These are phyloP conservation scores for Cisticola juncidis DNA, from an alignment of 2,113 vertebrate species.

Conservation along the genomic window DNA sequence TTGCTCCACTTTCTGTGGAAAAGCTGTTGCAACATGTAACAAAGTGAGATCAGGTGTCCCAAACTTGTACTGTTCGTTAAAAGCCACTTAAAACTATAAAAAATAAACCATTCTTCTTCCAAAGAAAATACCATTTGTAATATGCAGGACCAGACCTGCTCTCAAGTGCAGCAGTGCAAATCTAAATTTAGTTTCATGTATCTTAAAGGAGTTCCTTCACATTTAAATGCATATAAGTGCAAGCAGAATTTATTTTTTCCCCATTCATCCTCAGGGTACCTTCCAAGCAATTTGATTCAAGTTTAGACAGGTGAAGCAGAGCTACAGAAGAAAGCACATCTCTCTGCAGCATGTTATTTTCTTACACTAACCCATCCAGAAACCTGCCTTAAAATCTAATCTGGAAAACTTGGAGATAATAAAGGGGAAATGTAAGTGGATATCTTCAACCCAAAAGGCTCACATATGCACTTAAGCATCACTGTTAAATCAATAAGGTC, in stretches of 20 bases:
- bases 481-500: not conserved
- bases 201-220: conserved; percentile 34
- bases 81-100: conserved; percentile 48
- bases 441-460: not conserved
- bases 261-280: conserved; percentile 53
- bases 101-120: conserved; percentile 6
- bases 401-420: not conserved
- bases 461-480: not conserved
- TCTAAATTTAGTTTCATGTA: conserved; percentile 58
- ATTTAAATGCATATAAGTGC: conserved; percentile 39
- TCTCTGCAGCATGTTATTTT: not conserved
- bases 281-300: conserved; percentile 45
- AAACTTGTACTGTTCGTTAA: conserved; percentile 18
- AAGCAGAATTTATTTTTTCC: not conserved
- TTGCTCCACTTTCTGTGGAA: not conserved
- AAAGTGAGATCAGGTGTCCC: conserved; percentile 29
- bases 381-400: not conserved
- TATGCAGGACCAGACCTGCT: conserved; percentile 48
- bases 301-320: conserved; percentile 32
- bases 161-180: conserved; percentile 47
- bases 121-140: conserved; percentile 57
- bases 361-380: conserved; percentile 16
- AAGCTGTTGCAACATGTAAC: conserved; percentile 9
- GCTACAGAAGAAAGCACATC: conserved; percentile 22
- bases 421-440: not conserved